Percentiles rank a stretch among this genome's conserved stretches.
phyloP scores from a whole-genome alignment of 2,113 vertebrate genomes.

The Lasiurus borealis region DNA sequence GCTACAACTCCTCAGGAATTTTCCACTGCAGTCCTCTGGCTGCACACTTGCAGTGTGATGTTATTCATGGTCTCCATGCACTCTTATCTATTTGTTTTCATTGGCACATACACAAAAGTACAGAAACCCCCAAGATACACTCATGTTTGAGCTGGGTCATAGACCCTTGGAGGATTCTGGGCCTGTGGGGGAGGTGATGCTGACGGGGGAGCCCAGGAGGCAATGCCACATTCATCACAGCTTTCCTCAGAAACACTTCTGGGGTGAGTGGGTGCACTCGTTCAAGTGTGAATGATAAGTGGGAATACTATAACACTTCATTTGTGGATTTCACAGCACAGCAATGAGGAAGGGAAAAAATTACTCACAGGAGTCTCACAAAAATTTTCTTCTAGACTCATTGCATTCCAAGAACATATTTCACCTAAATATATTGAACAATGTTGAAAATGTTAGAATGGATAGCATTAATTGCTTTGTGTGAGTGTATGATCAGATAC shows the following conservation, averaged over 20 bases:
- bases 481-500: neutral
- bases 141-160: neutral
- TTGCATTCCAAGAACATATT: neutral
- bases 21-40: neutral
- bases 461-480: neutral
- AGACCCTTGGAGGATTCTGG: neutral
- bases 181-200: too few species aligned
- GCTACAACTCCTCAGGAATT: accelerated
- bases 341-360: neutral
- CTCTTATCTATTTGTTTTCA: neutral
- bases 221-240: neutral
- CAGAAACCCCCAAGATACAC: neutral
- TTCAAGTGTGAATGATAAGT: neutral
- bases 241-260: neutral
- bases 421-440: neutral
- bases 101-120: neutral
- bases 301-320: neutral
- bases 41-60: neutral
- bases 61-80: neutral
- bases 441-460: neutral
- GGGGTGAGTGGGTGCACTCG: too few species aligned
- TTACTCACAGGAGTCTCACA: neutral
- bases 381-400: neutral
- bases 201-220: neutral
- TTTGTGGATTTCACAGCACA: neutral